phyloP scores from a whole-genome alignment of 2,797 vertebrate genomes.

The Catharus ustulatus region DNA sequence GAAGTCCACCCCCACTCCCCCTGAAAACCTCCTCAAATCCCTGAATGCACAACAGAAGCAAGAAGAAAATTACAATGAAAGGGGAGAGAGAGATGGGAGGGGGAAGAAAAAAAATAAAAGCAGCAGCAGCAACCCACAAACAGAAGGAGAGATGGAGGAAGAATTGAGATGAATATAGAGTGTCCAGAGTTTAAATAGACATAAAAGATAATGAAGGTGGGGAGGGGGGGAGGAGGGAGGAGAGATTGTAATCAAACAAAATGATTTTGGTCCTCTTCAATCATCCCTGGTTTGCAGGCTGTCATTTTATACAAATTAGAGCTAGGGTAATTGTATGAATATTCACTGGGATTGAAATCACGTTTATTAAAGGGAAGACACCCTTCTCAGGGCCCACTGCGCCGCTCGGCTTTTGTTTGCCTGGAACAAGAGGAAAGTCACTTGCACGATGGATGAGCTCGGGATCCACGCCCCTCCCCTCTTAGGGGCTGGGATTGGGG shows the following conservation, averaged over 20 bases:
- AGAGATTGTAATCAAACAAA: constrained; percentile 87
- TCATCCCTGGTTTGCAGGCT: constrained; percentile 81
- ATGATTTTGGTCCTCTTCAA: constrained; percentile 87
- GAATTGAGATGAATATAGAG: constrained; percentile 73
- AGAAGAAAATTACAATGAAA: constrained; percentile 75
- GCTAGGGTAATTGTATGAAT: constrained; percentile 82
- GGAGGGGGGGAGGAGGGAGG: constrained; percentile 57
- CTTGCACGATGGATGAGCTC: background rate
- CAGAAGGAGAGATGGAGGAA: constrained; percentile 73
- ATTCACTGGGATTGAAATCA: constrained; percentile 82
- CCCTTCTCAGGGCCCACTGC: constrained; percentile 61
- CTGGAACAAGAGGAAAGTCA: constrained; percentile 55
- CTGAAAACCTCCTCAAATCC: constrained; percentile 73
- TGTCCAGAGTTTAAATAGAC: constrained; percentile 77
- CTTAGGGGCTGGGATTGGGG: background rate
- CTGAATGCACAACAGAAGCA: constrained; percentile 75
- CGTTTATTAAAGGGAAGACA: constrained; percentile 74
- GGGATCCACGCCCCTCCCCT: background rate
- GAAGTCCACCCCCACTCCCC: constrained; percentile 63
- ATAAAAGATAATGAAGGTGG: constrained; percentile 81
- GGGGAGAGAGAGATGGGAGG: constrained; percentile 31
- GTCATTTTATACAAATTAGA: constrained; percentile 82
- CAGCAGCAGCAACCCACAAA: constrained; percentile 47
- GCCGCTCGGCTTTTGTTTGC: constrained; percentile 69
- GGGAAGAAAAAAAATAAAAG: background rate